Evolutionary conservation across 1,140 invertebrate genomes (phyloP).

Genomic region (Microplitis demolitor): DNA sequence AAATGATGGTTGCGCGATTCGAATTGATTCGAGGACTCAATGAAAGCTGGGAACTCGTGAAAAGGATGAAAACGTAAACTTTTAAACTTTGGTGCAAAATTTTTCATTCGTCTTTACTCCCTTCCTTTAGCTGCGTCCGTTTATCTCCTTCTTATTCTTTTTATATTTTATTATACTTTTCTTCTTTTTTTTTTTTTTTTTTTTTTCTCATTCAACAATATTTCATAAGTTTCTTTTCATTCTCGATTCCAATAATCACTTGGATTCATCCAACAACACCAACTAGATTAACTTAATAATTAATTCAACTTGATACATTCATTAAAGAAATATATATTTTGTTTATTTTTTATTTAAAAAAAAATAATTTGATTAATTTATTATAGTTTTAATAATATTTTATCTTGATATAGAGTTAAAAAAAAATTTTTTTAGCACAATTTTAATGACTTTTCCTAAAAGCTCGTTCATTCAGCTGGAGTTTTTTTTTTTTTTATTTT

Average conservation of each 20-base stretch:
- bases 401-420: no score
- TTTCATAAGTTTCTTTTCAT: constrained; percentile 4
- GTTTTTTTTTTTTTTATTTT: no score
- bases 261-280: not conserved
- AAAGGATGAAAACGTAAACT: constrained; percentile 8
- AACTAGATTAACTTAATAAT: not conserved
- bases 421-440: no score
- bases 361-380: not conserved
- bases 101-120: not conserved
- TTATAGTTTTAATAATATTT: not conserved
- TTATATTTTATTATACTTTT: not conserved
- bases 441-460: no score
- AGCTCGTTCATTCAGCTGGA: no score
- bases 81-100: constrained; percentile 9
- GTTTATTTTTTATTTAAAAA: no score
- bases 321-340: no score
- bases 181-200: no score
- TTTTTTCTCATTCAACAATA: not conserved
- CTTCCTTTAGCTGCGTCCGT: not conserved
- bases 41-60: not conserved
- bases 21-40: not conserved
- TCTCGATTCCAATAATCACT: not conserved
- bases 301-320: no score
- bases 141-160: not conserved
- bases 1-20: not conserved